A percentile compares a stretch with the other conserved stretches of the same genome.
phyloP scores from a whole-genome alignment of 1,140 invertebrate species.

The Chrysomallon squamiferum region DNA sequence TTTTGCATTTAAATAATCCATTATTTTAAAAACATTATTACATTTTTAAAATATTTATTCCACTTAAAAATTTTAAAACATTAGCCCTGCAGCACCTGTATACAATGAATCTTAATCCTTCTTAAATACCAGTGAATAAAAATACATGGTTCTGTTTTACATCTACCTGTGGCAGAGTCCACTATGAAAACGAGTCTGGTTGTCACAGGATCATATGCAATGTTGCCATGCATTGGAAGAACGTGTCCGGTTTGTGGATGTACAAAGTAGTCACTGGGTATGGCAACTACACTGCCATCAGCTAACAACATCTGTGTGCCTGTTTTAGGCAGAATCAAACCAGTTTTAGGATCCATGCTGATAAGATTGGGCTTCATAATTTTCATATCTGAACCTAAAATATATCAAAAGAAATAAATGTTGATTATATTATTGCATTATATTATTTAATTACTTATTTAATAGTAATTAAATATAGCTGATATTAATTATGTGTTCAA shows the following conservation, averaged over 20 bases:
- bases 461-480: too few relatives aligned
- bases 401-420: background rate
- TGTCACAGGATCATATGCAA: slow-evolving; percentile 52
- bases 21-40: too few relatives aligned
- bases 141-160: too few relatives aligned
- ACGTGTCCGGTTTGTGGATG: slow-evolving; percentile 57
- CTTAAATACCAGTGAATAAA: too few relatives aligned
- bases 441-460: too few relatives aligned
- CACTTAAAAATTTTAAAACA: too few relatives aligned
- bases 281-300: slow-evolving; percentile 34
- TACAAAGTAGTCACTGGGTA: slow-evolving; percentile 48
- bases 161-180: slow-evolving; percentile 55
- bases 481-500: too few relatives aligned
- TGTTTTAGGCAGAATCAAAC: slow-evolving; percentile 42
- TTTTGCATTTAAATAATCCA: too few relatives aligned
- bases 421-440: too few relatives aligned
- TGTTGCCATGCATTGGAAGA: slow-evolving; percentile 53
- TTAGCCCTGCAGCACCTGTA: too few relatives aligned
- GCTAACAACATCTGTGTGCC: slow-evolving; percentile 44
- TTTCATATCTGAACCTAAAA: slow-evolving; percentile 25
- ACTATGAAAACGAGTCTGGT: slow-evolving; percentile 50
- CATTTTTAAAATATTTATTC: too few relatives aligned
- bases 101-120: too few relatives aligned
- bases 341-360: slow-evolving; percentile 41
- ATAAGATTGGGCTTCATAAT: slow-evolving; percentile 31